Percentiles rank a stretch among this genome's conserved stretches.
Conservation (phyloP, 2,113 vertebrate species). For the Varanus salvator region DNA sequence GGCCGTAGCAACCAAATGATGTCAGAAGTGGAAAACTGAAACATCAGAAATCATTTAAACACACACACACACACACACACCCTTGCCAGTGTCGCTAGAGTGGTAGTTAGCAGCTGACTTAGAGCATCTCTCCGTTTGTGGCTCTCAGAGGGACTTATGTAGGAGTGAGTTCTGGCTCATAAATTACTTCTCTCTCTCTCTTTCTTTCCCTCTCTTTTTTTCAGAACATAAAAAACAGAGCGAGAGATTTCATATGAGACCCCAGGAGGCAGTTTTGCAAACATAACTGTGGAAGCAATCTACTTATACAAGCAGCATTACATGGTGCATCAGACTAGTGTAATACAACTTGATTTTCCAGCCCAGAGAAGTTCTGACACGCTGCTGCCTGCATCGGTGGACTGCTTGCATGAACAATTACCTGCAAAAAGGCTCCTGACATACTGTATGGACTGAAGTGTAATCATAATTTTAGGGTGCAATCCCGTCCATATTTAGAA, state of each 20-base stretch:
- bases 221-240: background rate
- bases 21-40: conserved; percentile 73
- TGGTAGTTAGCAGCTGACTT: conserved; percentile 13
- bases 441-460: no score
- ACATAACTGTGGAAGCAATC: background rate
- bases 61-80: no score
- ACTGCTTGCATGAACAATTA: background rate
- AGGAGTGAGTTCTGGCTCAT: background rate
- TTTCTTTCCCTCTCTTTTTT: background rate
- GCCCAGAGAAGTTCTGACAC: background rate
- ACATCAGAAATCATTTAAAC: conserved; percentile 36
- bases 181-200: background rate
- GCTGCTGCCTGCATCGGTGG: background rate
- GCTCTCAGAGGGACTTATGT: background rate
- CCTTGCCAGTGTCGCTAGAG: background rate
- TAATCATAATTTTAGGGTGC: no score
- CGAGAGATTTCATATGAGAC: background rate
- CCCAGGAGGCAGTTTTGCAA: no score
- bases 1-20: conserved; percentile 67
- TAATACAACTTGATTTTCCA: background rate
- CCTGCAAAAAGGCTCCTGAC: background rate
- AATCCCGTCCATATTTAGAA: no score
- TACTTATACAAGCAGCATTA: background rate
- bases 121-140: background rate
- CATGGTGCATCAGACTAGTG: background rate